Base-by-base conservation (phyloP, 2,797 vertebrate species). In the Coregonus sp. region DNA sequence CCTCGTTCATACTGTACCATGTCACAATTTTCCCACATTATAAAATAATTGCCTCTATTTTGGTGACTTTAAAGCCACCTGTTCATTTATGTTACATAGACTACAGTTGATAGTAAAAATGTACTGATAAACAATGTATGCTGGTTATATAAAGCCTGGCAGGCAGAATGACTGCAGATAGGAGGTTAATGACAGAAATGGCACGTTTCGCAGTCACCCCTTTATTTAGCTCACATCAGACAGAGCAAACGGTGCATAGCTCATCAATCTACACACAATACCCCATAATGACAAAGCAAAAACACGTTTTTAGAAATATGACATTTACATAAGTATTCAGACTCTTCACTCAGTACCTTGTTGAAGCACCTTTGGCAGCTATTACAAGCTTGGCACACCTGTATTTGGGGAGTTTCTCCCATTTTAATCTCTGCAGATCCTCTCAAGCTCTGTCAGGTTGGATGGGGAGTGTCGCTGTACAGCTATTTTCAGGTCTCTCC, bases 161-260 rank as follows among this genome's bases (percentile, higher is more conserved):
- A 70, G 9, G 73, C 4, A 7, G 70, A 73, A 79, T 56, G 14
- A 6, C 76, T 63, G 15, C 56, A 59, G 56, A 20, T 20, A 6
- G 16, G 56, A 5, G 9, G 66, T 78, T 78, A 78, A 77, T 84
- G 78, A 80, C 82, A 80, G 82, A 56, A 74, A 79, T 72, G 66
- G 73, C 68, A 59, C 59, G 71, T 80, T 66, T 88, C 75, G 79
- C 70, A 66, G 80, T 89, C 80, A 0, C 74, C 74, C 80, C 82
- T 87, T 86, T 82, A 85, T 91, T 90, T 87, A 87, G 87, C 84
- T 81, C 61, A 85, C 83, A 82, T 81, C 81, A 65, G 82, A 80
- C 87, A 91, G 86, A 87, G 89, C 89, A 91, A 93, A 93, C 63
- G 35, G 61, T 76, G 40, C 90, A 92, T 90, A 90, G 80, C 40